Percentiles rank a stretch among this genome's conserved stretches.
Evolutionary conservation across 2,888 invertebrate species (phyloP).

Genomic region (Xestia xanthographa): DNA sequence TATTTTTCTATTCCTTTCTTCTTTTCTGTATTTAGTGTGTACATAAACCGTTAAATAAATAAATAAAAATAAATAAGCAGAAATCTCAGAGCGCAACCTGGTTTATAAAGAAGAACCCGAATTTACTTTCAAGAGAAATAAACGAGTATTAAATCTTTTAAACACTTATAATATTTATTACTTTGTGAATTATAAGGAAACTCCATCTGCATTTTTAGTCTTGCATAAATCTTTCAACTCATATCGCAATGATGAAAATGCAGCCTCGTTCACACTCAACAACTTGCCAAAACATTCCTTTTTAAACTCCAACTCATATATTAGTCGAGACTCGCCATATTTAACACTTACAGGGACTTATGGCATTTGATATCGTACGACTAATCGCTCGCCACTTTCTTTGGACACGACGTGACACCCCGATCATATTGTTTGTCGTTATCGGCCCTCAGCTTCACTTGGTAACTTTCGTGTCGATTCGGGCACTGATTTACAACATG

Average conservation of each 20-base stretch:
- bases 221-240: conserved; percentile 44
- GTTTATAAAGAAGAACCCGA: background rate
- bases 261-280: conserved; percentile 22
- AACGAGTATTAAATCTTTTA: background rate
- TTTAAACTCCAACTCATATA: conserved; percentile 60
- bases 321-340: conserved; percentile 73
- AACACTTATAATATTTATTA: background rate
- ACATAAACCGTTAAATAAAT: too few species aligned
- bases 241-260: conserved; percentile 46
- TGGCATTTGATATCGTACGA: conserved; percentile 78
- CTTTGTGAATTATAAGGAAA: background rate
- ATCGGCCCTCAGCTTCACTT: conserved; percentile 60
- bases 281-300: conserved; percentile 43
- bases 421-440: conserved; percentile 63
- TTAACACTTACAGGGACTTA: conserved; percentile 79
- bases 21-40: too few species aligned
- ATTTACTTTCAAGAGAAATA: background rate
- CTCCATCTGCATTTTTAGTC: conserved; percentile 7
- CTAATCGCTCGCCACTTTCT: conserved; percentile 75
- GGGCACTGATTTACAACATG: conserved; percentile 57
- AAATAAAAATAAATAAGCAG: too few species aligned
- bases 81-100: background rate
- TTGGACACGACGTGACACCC: conserved; percentile 59
- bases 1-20: too few species aligned
- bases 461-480: conserved; percentile 63